phyloP scores from a whole-genome alignment of 64 coral and sea anemone genomes.

The Cladopsammia gracilis region DNA sequence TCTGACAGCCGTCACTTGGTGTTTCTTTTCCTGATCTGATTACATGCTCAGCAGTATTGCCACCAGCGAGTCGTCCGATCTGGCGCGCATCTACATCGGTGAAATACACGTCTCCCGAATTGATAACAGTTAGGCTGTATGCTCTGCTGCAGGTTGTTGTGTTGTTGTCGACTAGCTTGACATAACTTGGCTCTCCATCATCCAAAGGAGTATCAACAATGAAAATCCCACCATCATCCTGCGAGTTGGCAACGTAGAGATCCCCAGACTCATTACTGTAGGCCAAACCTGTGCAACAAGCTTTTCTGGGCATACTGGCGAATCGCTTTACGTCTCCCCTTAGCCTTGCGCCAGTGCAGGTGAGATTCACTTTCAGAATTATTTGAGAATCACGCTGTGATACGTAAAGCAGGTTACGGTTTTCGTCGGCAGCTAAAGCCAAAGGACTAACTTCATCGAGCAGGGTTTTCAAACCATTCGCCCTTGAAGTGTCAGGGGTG shows the following conservation, averaged over 20 bases:
- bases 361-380: conserved; percentile 1
- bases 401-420: not conserved
- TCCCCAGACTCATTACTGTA: too few relatives aligned
- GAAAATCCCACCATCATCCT: too few relatives aligned
- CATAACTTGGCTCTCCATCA: too few relatives aligned
- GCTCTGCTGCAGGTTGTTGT: not conserved
- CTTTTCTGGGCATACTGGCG: not conserved
- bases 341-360: not conserved
- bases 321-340: not conserved
- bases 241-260: too few relatives aligned
- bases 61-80: too few relatives aligned
- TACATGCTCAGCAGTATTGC: too few relatives aligned
- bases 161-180: not conserved
- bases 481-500: not conserved
- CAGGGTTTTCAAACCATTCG: conserved; percentile 19
- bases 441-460: conserved; percentile 23
- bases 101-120: not conserved
- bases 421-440: not conserved
- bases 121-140: not conserved
- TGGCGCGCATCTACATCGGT: too few relatives aligned
- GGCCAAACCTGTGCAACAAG: not conserved
- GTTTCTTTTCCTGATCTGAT: conserved; percentile 2
- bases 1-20: conserved; percentile 12
- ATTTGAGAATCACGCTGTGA: not conserved
- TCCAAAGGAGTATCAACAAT: too few relatives aligned